These are phyloP conservation scores for Catonia carolina DNA, from an alignment of 2,888 invertebrate genomes.

Conservation along the genomic window DNA sequence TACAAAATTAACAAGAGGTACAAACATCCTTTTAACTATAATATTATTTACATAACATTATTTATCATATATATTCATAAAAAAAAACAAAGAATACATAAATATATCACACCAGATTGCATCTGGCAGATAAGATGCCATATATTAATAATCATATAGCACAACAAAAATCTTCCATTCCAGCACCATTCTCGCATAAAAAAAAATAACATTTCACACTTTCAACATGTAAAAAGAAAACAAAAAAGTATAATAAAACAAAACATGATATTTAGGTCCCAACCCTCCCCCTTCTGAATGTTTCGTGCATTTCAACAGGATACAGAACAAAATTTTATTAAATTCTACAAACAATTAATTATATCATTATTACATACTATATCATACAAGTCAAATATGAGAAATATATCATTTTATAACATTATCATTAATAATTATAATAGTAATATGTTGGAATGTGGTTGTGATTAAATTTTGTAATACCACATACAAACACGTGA, in stretches of 20 bases:
- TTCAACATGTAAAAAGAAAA: constrained; percentile 10
- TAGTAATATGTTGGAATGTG: constrained; percentile 33
- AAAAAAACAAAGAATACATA: no score
- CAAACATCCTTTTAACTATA: no score
- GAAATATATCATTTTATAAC: no score
- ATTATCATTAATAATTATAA: no score
- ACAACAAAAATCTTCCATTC: not conserved
- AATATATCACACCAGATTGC: not conserved
- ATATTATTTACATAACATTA: no score
- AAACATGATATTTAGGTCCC: constrained; percentile 42
- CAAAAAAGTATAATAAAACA: constrained; percentile 32
- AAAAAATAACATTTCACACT: constrained; percentile 8
- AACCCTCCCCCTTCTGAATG: constrained; percentile 65
- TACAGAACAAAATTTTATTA: constrained; percentile 51
- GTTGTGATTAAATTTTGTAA: constrained; percentile 38
- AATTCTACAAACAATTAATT: constrained; percentile 22
- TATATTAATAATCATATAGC: no score
- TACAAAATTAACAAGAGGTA: no score
- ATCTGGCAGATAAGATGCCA: not conserved
- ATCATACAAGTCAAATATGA: constrained; percentile 16
- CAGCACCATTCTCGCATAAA: constrained; percentile 1
- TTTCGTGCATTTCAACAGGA: constrained; percentile 85
- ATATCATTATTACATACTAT: constrained; percentile 14
- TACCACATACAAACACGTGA: constrained; percentile 1
- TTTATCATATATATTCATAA: no score